These are phyloP conservation scores for Lepidocyrtinus sp. DNA, from an alignment of 2,888 invertebrate species.

Conservation along the genomic window DNA sequence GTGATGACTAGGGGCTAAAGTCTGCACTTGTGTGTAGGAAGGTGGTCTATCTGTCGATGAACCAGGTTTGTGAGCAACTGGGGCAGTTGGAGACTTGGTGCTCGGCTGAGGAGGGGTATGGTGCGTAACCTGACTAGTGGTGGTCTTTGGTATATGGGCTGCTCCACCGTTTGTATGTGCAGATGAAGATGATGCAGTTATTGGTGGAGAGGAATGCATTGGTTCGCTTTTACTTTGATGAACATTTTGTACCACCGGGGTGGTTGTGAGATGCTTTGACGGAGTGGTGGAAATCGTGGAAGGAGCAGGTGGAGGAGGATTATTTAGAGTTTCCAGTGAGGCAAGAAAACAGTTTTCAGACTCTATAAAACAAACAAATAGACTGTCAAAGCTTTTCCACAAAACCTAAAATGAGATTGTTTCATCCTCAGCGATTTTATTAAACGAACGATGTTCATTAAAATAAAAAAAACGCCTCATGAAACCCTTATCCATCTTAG, in stretches of 20 bases:
- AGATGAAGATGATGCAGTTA: conserved; percentile 36
- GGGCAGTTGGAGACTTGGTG: conserved; percentile 30
- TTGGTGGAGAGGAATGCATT: conserved; percentile 36
- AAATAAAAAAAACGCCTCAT: too few relatives aligned
- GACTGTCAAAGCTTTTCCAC: too few relatives aligned
- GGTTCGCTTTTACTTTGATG: conserved; percentile 49
- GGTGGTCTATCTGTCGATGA: conserved; percentile 54
- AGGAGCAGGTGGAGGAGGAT: conserved; percentile 51
- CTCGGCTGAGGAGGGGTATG: conserved; percentile 38
- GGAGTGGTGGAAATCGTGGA: conserved; percentile 45
- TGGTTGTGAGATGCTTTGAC: conserved; percentile 38
- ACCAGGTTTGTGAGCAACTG: conserved; percentile 34
- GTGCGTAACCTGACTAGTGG: conserved; percentile 35
- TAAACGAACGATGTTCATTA: too few relatives aligned
- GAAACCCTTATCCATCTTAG: too few relatives aligned
- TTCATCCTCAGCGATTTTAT: too few relatives aligned
- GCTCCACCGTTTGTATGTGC: conserved; percentile 22
- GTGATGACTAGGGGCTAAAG: conserved; percentile 41
- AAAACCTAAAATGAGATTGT: too few relatives aligned
- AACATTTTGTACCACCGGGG: conserved; percentile 47
- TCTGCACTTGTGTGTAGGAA: conserved; percentile 47
- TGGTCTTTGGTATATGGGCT: conserved; percentile 31
- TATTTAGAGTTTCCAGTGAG: conserved; percentile 71
- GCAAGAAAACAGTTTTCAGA: conserved; percentile 86
- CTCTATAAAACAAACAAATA: too few relatives aligned